Base-by-base conservation (phyloP, 2,888 invertebrate genomes). In the Stegophylla sp. region DNA sequence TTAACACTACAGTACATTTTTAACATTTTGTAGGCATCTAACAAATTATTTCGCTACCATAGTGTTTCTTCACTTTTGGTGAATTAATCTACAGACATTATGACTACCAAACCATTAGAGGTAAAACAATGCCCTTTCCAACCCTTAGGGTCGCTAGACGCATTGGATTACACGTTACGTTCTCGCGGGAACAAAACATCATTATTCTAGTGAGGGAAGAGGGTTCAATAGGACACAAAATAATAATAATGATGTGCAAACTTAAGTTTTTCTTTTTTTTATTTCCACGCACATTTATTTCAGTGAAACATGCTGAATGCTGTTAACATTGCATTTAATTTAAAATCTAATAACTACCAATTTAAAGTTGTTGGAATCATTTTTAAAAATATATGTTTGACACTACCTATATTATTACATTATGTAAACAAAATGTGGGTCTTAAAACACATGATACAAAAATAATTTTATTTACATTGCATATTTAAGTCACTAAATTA, bases 111-210 rank as follows among this genome's bases (percentile, higher is more conserved):
- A 34, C 34, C 34, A 23, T 75, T 64, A 43, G 17, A 66, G 15
- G 26, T n/a, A 26, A 56, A 56, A 77, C 20, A 1, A 17, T 71
- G 61, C 61, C n/a, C n/a, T 71, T 51, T 53, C 3, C n/a, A 23
- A 17, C 10, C 34, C 23, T 28, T 26, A 43, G 7, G 71, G 23
- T 56, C 7, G 20, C 45, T 45, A 61, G 23, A 48, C 10, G 15
- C 17, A 34, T 59, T 34, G 56, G 15, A 67, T 66, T 76, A 76
- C 56, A 67, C 15, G 51, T 53, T 34, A 34, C 23, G 15, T 53
- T n/a, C 41, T 76, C 53, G 45, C 15, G 48, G 3, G 56, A 34
- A 48, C 34, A 69, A 26, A 12, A 28, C 10, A 7, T 48, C n/a
- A 63, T 48, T 59, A n/a, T 56, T 7, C 0, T 71, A 10, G 13